Evolutionary conservation across 2,888 invertebrate species (phyloP).

Genomic region (Eudasyphora cyanicolor): DNA sequence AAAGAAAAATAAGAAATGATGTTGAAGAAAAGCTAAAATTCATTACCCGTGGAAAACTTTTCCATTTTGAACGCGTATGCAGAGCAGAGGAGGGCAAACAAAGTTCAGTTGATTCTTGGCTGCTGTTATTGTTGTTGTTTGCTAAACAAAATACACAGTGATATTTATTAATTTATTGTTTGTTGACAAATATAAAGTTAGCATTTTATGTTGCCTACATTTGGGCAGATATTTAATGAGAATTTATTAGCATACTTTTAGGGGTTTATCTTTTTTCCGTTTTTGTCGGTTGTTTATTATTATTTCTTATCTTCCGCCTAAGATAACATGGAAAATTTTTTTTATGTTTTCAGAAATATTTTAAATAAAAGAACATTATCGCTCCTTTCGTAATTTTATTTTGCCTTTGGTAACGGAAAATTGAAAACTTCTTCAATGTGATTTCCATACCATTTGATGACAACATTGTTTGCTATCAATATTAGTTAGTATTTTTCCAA

Average conservation of each 20-base stretch:
- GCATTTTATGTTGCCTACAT: slow-evolving; percentile 20
- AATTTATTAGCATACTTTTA: slow-evolving; percentile 38
- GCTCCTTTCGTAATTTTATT: not conserved
- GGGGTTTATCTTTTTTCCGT: not conserved
- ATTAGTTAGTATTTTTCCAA: too few species aligned
- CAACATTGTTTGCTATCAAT: too few species aligned
- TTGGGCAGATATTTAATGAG: slow-evolving; percentile 26
- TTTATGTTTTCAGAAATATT: not conserved
- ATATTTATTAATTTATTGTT: slow-evolving; percentile 13
- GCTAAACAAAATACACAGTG: slow-evolving; percentile 6
- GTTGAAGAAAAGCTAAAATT: not conserved
- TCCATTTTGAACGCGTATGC: not conserved
- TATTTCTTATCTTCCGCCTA: not conserved
- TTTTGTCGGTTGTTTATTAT: not conserved
- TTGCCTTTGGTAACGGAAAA: too few species aligned
- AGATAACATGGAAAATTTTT: not conserved
- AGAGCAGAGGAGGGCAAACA: not conserved
- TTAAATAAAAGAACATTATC: not conserved
- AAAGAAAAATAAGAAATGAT: not conserved
- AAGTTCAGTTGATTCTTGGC: not conserved
- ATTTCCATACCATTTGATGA: too few species aligned
- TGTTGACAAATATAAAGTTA: slow-evolving; percentile 4
- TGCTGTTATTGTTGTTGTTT: not conserved
- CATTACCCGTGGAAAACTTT: not conserved
- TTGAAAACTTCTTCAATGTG: too few species aligned